These are phyloP conservation scores for Pipra filicauda DNA, from an alignment of 2,113 vertebrate species.

Conservation along the genomic window DNA sequence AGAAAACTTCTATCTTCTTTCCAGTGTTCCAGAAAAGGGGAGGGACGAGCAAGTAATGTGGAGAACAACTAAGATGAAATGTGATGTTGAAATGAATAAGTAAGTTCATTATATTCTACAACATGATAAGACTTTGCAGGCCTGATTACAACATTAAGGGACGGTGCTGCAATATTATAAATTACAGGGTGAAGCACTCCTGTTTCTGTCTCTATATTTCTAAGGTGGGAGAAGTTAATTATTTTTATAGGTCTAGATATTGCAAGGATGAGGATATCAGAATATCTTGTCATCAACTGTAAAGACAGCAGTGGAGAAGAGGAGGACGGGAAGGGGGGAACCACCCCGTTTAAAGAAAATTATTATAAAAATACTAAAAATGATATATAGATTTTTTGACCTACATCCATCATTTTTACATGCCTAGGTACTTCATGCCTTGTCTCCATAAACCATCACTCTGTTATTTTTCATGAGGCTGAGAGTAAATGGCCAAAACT, in stretches of 20 bases:
- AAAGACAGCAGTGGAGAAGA: slow-evolving; percentile 34
- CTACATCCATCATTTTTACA: slow-evolving; percentile 72
- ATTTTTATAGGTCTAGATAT: slow-evolving; percentile 75
- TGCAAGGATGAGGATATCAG: slow-evolving; percentile 54
- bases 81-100: slow-evolving; percentile 60
- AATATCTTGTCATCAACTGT: slow-evolving; percentile 44
- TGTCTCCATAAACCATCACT: slow-evolving; percentile 42
- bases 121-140: slow-evolving; percentile 64
- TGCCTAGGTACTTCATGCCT: not conserved
- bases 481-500: slow-evolving; percentile 7
- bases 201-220: slow-evolving; percentile 67
- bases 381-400: slow-evolving; percentile 67
- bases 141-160: slow-evolving; percentile 71
- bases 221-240: slow-evolving; percentile 76
- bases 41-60: not conserved
- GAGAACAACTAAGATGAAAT: slow-evolving; percentile 67
- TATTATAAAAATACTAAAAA: slow-evolving; percentile 70
- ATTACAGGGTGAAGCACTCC: slow-evolving; percentile 71
- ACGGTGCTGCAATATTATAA: slow-evolving; percentile 62
- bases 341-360: slow-evolving; percentile 39
- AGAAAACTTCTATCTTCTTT: not conserved
- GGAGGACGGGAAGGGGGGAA: not conserved
- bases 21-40: slow-evolving; percentile 15
- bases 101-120: slow-evolving; percentile 73
- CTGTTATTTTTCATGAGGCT: slow-evolving; percentile 56